Percentiles rank a stretch among this genome's conserved stretches.
Evolutionary conservation across 2,113 vertebrate species (phyloP).

Genomic region (Thunnus thynnus): DNA sequence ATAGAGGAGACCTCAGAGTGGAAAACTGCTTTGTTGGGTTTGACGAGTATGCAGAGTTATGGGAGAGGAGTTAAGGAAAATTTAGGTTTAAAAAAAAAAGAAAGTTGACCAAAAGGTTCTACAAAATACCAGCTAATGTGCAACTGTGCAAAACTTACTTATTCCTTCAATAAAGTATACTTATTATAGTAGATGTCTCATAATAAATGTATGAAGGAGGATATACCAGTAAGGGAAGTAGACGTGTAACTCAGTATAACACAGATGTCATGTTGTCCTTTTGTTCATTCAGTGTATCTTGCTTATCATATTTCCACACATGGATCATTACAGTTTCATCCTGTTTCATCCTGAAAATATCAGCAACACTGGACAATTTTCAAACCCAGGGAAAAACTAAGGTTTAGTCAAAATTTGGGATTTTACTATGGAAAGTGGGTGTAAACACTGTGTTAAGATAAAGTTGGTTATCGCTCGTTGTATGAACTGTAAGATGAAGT

Average conservation of each 20-base stretch:
- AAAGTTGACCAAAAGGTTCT: no score
- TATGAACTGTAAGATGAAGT: background rate
- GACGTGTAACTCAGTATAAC: background rate
- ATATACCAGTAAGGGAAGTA: no score
- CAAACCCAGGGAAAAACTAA: background rate
- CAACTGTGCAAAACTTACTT: no score
- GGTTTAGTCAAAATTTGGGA: background rate
- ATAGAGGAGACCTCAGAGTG: background rate
- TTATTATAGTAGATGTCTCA: no score
- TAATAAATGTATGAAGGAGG: no score
- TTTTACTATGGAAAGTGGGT: background rate
- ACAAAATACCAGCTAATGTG: no score
- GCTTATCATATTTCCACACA: constrained; percentile 1
- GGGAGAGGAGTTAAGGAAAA: no score
- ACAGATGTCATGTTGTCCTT: background rate
- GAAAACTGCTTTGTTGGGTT: background rate
- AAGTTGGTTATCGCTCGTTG: background rate
- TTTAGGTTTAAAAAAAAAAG: no score
- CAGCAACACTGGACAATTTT: background rate
- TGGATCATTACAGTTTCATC: background rate
- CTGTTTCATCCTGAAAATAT: background rate
- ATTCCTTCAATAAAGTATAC: no score
- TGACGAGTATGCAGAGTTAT: no score
- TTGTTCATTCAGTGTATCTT: background rate
- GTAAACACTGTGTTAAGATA: background rate